Conservation (phyloP, 2,113 vertebrate species). For the Pongo pygmaeus region DNA sequence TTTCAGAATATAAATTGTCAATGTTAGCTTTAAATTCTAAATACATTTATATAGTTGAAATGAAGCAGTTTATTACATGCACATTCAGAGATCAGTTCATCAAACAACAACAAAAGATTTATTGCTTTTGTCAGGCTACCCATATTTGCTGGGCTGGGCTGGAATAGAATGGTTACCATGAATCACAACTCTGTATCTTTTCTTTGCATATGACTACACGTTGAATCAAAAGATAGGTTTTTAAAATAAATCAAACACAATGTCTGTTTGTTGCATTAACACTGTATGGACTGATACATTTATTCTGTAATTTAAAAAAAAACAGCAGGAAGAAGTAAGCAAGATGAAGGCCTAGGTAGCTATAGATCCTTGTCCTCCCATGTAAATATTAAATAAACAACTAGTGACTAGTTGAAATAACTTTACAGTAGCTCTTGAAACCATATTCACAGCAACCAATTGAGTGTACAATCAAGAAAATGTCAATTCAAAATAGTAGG, state of each 20-base stretch:
- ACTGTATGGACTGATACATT: not conserved
- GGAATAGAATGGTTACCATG: not conserved
- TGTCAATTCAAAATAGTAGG: not conserved
- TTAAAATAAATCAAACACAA: not conserved
- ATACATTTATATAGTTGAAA: not conserved
- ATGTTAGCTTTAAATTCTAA: conserved; percentile 2
- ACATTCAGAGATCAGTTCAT: not conserved
- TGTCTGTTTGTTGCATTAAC: not conserved
- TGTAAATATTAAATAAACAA: not conserved
- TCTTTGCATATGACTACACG: not conserved
- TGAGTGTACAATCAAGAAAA: not conserved
- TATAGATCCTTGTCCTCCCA: not conserved
- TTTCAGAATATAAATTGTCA: not conserved
- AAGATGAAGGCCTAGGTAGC: not conserved
- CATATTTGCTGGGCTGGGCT: not conserved
- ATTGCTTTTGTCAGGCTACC: not conserved
- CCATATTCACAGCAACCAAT: not conserved
- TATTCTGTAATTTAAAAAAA: not conserved
- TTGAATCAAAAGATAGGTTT: not conserved
- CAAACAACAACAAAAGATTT: not conserved
- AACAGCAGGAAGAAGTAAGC: not conserved
- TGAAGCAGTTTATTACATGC: not conserved
- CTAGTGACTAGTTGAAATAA: not conserved
- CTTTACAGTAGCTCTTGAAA: not conserved
- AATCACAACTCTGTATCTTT: not conserved